A percentile compares a stretch with the other conserved stretches of the same genome.
Conservation (phyloP, 2,113 vertebrate species). For the Clarias gariepinus region DNA sequence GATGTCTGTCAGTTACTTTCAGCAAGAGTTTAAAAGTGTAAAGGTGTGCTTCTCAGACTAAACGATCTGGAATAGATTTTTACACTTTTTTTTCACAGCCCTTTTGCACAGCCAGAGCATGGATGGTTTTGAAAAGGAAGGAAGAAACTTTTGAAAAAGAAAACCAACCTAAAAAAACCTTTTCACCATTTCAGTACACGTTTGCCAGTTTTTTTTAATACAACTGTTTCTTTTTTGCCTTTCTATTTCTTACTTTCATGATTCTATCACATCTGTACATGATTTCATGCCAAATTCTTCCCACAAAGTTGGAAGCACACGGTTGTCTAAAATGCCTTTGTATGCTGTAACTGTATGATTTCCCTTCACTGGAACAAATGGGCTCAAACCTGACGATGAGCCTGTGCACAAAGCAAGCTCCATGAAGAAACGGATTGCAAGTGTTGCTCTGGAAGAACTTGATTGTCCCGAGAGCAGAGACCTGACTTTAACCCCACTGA, state of each 20-base stretch:
- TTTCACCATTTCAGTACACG: neutral
- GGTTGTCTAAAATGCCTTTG: neutral
- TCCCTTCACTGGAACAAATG: neutral
- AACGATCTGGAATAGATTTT: slow-evolving; percentile 7
- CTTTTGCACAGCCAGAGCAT: neutral
- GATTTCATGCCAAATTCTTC: neutral
- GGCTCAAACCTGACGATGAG: neutral
- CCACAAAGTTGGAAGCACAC: neutral
- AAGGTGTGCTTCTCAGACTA: neutral
- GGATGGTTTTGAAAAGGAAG: neutral
- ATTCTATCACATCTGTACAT: neutral
- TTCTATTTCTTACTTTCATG: neutral
- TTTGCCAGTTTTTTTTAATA: neutral
- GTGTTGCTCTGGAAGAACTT: neutral
- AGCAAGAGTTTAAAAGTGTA: neutral
- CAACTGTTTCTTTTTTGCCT: neutral
- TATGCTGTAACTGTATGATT: neutral
- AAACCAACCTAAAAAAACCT: no score
- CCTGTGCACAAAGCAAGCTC: neutral
- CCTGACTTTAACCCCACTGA: neutral
- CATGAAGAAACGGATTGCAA: neutral
- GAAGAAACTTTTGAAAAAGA: no score
- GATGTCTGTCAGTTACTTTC: neutral
- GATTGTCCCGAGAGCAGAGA: neutral
- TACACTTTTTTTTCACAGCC: neutral